Evolutionary conservation across 2,888 invertebrate species (phyloP).

Genomic region (Aethes cnicana): DNA sequence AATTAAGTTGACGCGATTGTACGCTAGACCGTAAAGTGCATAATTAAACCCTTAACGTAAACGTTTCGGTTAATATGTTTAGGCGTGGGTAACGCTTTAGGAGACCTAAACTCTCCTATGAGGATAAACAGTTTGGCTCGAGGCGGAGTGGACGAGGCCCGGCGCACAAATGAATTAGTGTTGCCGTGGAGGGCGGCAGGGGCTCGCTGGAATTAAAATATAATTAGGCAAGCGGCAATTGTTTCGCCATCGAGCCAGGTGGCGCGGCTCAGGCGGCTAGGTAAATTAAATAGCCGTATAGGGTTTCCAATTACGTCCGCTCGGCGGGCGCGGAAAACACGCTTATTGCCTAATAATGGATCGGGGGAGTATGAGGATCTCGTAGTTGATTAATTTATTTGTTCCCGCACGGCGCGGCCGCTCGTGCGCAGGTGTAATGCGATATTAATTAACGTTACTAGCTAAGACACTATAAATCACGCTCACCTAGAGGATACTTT

Average conservation of each 20-base stretch:
- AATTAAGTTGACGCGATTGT: constrained; percentile 77
- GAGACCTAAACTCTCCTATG: constrained; percentile 80
- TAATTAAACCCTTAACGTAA: constrained; percentile 78
- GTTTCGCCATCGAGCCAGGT: constrained; percentile 80
- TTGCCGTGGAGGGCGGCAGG: constrained; percentile 47
- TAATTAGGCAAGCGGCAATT: constrained; percentile 80
- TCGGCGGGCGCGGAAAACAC: constrained; percentile 61
- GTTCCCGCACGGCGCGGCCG: constrained; percentile 3
- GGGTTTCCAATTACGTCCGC: constrained; percentile 72
- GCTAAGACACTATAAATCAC: constrained; percentile 75
- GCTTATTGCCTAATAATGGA: constrained; percentile 77
- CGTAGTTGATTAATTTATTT: constrained; percentile 67
- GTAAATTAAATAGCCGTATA: constrained; percentile 79
- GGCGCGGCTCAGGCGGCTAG: constrained; percentile 64
- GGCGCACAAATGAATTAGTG: constrained; percentile 78
- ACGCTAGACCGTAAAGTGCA: constrained; percentile 70
- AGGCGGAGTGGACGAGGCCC: constrained; percentile 63
- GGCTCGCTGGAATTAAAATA: constrained; percentile 78
- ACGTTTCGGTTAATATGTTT: constrained; percentile 78
- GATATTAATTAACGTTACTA: constrained; percentile 67
- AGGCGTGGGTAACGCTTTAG: constrained; percentile 76
- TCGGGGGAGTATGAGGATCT: constrained; percentile 61
- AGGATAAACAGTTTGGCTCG: constrained; percentile 70
- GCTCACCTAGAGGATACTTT: constrained; percentile 63
- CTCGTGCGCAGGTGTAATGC: constrained; percentile 55